Evolutionary conservation across 2,888 invertebrate genomes (phyloP), one percentile per base, ranked within the genome.

Genomic region (Drosophila ezoana): DNA sequence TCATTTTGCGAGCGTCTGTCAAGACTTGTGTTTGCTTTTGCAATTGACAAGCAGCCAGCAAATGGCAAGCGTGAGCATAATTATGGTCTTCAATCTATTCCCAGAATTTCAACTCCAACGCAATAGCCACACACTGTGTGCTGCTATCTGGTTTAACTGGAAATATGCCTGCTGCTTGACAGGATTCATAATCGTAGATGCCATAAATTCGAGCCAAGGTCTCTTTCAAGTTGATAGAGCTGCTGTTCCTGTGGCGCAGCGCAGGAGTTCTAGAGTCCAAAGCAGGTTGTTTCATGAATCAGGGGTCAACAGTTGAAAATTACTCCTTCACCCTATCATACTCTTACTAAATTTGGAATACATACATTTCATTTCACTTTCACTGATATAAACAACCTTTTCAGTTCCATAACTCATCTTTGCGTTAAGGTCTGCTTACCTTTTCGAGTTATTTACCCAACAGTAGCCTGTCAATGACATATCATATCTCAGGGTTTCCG

Each of bases 61-160:
- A 52, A 53, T 66, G 62, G 72, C 71, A 87, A 84, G 90, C 85
- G 87, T 88, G 90, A 74, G 82, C 77, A 74, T 78, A 87, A 89
- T 88, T 85, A 88, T 89, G 79, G 59, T 75, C 75, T 68, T 80
- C 79, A 87, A 89, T 82, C 72, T 78, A 65, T 87, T 89, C 89
- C 64, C 18, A 41, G 87, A 87, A 87, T 44, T 61, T 44, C 49
- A 71, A 62, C 52, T 54, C 43, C 43, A 58, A 47, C 45, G 43
- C 53, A 51, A 68, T 38, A 32, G 49, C 20, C 51, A 18, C 76
- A 60, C 81, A 57, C 58, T 48, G 45, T 33, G 74, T 6, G 3
- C 11, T n/a, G 14, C 57, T 32, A 54, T 62, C 14, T 28, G 41
- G 59, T 49, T 53, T 84, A 70, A 64, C 40, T 23, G 43, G 82